Base-by-base conservation (phyloP, 2,888 invertebrate genomes). In the Agrotis clavis region DNA sequence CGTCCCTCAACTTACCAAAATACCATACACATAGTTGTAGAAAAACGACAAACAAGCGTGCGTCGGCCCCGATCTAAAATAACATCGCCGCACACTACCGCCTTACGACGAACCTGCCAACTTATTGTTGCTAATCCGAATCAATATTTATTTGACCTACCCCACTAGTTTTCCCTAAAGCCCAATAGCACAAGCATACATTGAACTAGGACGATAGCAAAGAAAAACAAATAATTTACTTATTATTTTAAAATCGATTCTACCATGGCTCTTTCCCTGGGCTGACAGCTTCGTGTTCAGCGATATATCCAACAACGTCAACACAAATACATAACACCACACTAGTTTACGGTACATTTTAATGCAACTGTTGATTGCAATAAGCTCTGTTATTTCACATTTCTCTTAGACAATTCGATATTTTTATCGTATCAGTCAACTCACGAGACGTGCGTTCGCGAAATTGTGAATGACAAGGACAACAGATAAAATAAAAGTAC, bases 181-280 rank as follows among this genome's bases (percentile, higher is more conserved):
- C 60, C 14, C 35, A 41, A 11, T 11, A 41, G 11, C 41, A 41
- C 2, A 41, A 41, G n/a, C 21, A 48, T 45, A 56, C 19, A 45
- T 30, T 35, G 45, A 59, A 62, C 35, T 54, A 62, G 6, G 19
- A 35, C 1, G 51, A 69, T 65, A 25, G 16, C 41, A 60, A 9
- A 60, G 35, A 53, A 70, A 75, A 78, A 71, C 61, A 75, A 69
- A 71, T 56, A 73, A 25, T 67, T 19, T 61, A 74, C 50, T 78
- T 59, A 62, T n/a, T 75, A 77, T 79, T 77, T 81, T 85, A 85
- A 89, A 92, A 95, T 95, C 94, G 94, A 95, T 95, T 94, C 97
- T 97, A 98, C 98, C 98, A 97, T 98, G 97, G 95, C 97, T 97
- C 94, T 97, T 97, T 94, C 97, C 97, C 94, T 97, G 97, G 88